These are phyloP conservation scores for Bufo bufo DNA, from an alignment of 2,113 vertebrate genomes.

Conservation along the genomic window DNA sequence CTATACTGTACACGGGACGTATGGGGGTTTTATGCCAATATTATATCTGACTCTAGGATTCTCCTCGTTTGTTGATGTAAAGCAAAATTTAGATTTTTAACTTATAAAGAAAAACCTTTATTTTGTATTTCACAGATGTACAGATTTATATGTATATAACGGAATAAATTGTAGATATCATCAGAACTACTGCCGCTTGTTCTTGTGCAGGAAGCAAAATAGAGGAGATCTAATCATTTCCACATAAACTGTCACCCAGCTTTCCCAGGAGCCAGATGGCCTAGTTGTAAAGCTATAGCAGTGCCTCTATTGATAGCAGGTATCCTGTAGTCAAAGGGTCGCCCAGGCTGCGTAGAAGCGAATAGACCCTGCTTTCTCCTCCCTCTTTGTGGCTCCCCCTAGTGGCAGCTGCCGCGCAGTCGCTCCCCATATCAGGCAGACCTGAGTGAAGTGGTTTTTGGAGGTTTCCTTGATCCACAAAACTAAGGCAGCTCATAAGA, in stretches of 20 bases:
- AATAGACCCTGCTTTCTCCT: background rate
- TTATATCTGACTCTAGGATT: conserved; percentile 64
- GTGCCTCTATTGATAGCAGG: no score
- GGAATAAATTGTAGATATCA: conserved; percentile 54
- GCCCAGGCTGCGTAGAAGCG: background rate
- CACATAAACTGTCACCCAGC: background rate
- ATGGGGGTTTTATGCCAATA: conserved; percentile 80
- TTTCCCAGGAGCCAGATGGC: background rate
- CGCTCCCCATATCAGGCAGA: background rate
- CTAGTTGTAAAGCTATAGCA: background rate
- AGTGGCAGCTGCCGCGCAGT: no score
- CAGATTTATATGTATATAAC: conserved; percentile 79
- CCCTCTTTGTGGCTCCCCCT: no score
- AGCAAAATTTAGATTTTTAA: conserved; percentile 66
- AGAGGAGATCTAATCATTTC: no score
- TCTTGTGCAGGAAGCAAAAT: no score
- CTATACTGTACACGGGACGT: conserved; percentile 76
- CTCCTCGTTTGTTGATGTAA: conserved; percentile 54
- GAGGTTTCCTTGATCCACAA: no score
- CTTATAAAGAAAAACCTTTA: conserved; percentile 69
- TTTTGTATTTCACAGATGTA: conserved; percentile 79
- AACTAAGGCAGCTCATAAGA: no score
- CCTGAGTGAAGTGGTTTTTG: no score
- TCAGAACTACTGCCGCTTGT: background rate
- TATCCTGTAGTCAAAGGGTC: background rate